Base-by-base conservation (phyloP, 2,888 invertebrate genomes). In the Cerceris ruficornis region DNA sequence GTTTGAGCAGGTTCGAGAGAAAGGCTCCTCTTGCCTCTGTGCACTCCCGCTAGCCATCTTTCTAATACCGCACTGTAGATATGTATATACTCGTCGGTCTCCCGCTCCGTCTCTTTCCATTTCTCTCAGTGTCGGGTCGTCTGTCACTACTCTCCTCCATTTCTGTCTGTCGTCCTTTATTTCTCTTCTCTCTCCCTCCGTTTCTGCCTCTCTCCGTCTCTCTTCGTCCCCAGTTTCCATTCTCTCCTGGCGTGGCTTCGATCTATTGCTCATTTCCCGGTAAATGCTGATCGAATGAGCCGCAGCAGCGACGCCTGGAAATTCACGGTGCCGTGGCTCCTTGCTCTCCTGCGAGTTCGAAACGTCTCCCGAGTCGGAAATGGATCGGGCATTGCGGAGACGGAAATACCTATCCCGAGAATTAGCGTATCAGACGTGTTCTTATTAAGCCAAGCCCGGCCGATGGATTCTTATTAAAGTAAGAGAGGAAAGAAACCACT, bases 231-330 rank as follows among this genome's bases (percentile, higher is more conserved):
- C 13, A 5, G 17, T 9, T 64, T 42, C 75, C 60, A 65, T 70
- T 73, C 68, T 68, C 69, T 59, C 49, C 62, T 54, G 64, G 55
- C 61, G 72, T 66, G 66, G 77, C 74, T 67, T 79, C 87, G 86
- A 88, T 89, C 89, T 84, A 87, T 88, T 88, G 90, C 88, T 89
- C 90, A 86, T 90, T 90, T 88, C 77, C 80, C 70, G 80, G 81
- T 77, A 78, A 88, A 88, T 84, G 81, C 82, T 85, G 87, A 90
- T 89, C 84, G 87, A 88, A 85, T 74, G 74, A 68, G 75, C 70
- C 70, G 54, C 59, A 71, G 28, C 55, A n/a, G 46, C 52, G 71
- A 80, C 82, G 77, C 74, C 75, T 66, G 78, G 80, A 77, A 80
- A 70, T 74, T 71, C 67, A 64, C 74, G 76, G 61, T 69, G 55